Evolutionary conservation across 2,797 vertebrate genomes (phyloP), one percentile per base, ranked within the genome.

Genomic region (Coranthus polyacanthus): DNA sequence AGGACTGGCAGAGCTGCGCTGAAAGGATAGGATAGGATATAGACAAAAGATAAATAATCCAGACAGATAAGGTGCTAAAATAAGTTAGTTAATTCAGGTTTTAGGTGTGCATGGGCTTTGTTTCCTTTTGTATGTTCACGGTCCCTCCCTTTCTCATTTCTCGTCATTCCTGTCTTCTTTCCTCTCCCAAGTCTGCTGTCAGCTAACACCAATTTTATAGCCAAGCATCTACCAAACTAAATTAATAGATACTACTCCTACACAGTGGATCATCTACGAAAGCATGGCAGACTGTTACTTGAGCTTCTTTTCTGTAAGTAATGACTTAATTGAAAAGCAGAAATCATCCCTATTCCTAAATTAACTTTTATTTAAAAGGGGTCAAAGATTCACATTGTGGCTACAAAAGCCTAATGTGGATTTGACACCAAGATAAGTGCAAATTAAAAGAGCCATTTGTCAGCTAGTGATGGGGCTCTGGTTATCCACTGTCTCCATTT

Each of bases 401-500:
- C 4, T 45, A 3, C 34, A 77, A 78, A 50, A 43, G 44, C 62
- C 13, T 13, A 59, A 64, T 42, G 8, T 60, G 49, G 43, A 76
- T 68, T 54, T 57, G 37, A 74, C 51, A 51, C 21, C 18, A 61
- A 79, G 57, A 71, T 66, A 72, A 78, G 67, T 43, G 66, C 17
- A 15, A 63, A 47, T 39, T 44, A 10, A 56, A 36, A 42, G 15
- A 66, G 49, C 54, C 42, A 67, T 76, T 62, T 49, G 49, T 69
- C 58, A 61, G 47, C 47, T 21, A 4, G 20, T 49, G 53, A 77
- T 58, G 52, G 59, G 36, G 41, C 45, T 49, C 22, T 38, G 67
- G 47, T n/a, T 69, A 75, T 59, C 37, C 41, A 50, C 18, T 76
- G 60, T 69, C 34, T 62, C 43, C 24, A 68, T 61, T 26, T 57